Evolutionary conservation across 1,140 invertebrate species (phyloP).

Genomic region (Zophobas morio): DNA sequence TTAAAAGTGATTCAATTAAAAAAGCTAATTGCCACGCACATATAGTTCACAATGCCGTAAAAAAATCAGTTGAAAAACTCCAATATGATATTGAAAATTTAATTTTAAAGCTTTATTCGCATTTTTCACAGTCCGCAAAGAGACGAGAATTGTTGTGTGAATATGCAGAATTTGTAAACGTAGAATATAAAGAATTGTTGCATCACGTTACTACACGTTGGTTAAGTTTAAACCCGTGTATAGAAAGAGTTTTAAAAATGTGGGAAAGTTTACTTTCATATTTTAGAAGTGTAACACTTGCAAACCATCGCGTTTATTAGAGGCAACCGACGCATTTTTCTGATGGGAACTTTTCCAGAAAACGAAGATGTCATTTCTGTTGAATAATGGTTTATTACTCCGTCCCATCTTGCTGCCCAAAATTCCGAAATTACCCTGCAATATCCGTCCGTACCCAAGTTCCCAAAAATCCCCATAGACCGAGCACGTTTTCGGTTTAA

Average conservation of each 20-base stretch:
- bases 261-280: neutral
- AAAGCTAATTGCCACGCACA: slow-evolving; percentile 54
- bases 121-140: slow-evolving; percentile 63
- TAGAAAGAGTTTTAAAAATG: slow-evolving; percentile 36
- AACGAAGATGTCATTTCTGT: too few relatives aligned
- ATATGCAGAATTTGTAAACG: slow-evolving; percentile 58
- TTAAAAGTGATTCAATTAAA: too few relatives aligned
- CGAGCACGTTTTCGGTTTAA: too few relatives aligned
- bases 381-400: too few relatives aligned
- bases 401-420: too few relatives aligned
- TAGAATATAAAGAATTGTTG: slow-evolving; percentile 58
- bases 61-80: slow-evolving; percentile 54
- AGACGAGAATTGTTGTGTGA: slow-evolving; percentile 54
- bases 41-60: slow-evolving; percentile 58
- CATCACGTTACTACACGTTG: slow-evolving; percentile 58
- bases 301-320: too few relatives aligned
- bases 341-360: too few relatives aligned
- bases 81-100: slow-evolving; percentile 60
- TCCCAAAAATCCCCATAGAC: too few relatives aligned
- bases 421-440: too few relatives aligned
- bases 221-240: slow-evolving; percentile 55
- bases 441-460: too few relatives aligned
- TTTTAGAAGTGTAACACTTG: neutral
- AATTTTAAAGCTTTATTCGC: slow-evolving; percentile 61
- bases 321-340: too few relatives aligned